phyloP scores from a whole-genome alignment of 1,140 invertebrate species.

The Sesamia nonagrioides region DNA sequence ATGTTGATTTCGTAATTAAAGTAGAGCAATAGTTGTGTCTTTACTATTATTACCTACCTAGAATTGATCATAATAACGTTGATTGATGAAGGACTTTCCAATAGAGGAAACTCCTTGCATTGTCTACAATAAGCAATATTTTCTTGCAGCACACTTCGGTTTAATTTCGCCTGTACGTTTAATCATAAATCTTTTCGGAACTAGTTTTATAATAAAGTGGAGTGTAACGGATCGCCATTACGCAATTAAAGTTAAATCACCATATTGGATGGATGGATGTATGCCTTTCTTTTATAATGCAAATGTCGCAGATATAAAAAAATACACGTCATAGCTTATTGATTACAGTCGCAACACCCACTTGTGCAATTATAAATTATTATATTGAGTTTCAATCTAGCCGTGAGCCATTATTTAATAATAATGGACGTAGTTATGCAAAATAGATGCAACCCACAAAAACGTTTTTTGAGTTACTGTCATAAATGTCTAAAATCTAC shows the following conservation, averaged over 20 bases:
- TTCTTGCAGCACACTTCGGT: neutral
- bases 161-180: neutral
- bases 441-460: too few relatives aligned
- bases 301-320: neutral
- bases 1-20: neutral
- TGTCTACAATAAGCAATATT: neutral
- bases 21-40: neutral
- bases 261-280: neutral
- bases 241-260: neutral
- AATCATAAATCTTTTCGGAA: neutral
- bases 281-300: conserved; percentile 13
- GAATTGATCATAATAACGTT: neutral
- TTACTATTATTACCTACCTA: neutral
- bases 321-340: conserved; percentile 26
- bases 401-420: neutral
- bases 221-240: neutral
- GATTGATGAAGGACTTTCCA: neutral
- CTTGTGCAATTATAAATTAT: conserved; percentile 41
- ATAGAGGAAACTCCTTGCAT: conserved; percentile 6
- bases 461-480: too few relatives aligned
- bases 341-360: conserved; percentile 13
- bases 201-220: neutral
- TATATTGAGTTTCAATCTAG: neutral
- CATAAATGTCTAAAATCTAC: too few relatives aligned
- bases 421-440: too few relatives aligned